Evolutionary conservation across 2,113 vertebrate species (phyloP).

Genomic region (Delphinus delphis): DNA sequence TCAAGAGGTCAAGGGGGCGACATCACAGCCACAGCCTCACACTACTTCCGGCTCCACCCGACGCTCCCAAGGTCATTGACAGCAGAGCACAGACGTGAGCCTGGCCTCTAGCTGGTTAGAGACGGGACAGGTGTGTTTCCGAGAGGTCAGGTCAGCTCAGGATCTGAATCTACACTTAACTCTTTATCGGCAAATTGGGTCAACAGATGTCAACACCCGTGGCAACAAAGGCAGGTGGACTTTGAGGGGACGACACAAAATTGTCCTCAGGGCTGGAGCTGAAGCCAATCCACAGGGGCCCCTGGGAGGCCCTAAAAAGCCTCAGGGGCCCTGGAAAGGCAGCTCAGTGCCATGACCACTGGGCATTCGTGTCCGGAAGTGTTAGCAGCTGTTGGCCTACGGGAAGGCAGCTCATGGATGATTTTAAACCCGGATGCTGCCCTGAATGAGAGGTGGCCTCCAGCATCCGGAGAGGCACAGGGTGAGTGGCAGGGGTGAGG

Average conservation of each 20-base stretch:
- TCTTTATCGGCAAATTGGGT: not conserved
- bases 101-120: not conserved
- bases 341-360: not conserved
- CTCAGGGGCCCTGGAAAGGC: not conserved
- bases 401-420: not conserved
- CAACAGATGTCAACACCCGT: not conserved
- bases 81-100: rapidly evolving
- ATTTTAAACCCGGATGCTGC: not conserved
- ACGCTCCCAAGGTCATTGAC: no score
- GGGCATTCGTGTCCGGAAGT: no score
- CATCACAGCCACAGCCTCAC: not conserved
- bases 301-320: not conserved
- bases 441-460: not conserved
- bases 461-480: not conserved
- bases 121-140: not conserved
- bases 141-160: not conserved
- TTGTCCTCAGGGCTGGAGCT: not conserved
- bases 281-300: not conserved
- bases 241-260: not conserved
- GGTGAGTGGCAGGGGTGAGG: not conserved
- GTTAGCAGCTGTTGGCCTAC: not conserved
- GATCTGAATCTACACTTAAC: not conserved
- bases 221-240: not conserved
- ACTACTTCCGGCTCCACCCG: not conserved
- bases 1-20: not conserved